Conservation (phyloP, 1,140 invertebrate genomes). For the Brachionus asplanchnoidis region DNA sequence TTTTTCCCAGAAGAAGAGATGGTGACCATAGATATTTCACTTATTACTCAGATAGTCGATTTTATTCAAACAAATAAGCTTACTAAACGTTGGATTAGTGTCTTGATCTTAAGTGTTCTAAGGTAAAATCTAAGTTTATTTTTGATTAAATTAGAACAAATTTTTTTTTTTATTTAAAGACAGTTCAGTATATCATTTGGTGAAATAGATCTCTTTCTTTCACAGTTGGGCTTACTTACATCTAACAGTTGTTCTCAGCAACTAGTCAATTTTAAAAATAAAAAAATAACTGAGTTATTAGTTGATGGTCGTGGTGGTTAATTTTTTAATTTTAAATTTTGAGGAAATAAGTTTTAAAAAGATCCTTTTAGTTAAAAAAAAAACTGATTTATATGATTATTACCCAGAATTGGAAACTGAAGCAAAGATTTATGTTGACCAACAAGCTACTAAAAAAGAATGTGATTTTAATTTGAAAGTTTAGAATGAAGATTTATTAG, state of each 20-base stretch:
- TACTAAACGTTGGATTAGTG: neutral
- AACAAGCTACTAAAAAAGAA: neutral
- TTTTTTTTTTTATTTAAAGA: neutral
- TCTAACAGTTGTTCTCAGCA: neutral
- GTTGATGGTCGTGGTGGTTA: too few relatives aligned
- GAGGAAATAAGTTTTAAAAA: neutral
- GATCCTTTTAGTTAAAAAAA: neutral
- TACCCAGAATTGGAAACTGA: slow-evolving; percentile 1
- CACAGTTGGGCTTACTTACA: neutral
- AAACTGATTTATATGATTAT: neutral
- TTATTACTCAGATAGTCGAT: neutral
- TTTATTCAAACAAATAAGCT: neutral
- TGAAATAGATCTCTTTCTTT: neutral
- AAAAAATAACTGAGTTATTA: too few relatives aligned
- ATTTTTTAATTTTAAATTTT: too few relatives aligned
- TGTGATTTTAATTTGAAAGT: slow-evolving; percentile 1
- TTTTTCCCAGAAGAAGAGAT: neutral
- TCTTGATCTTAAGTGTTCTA: neutral
- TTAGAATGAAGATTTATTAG: too few relatives aligned
- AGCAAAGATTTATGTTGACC: slow-evolving; percentile 6
- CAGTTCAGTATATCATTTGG: neutral
- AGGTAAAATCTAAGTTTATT: neutral
- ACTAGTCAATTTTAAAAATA: neutral
- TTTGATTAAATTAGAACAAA: neutral
- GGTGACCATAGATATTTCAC: neutral